Percentiles rank a stretch among this genome's conserved stretches.
Evolutionary conservation across 2,797 vertebrate genomes (phyloP).

Genomic region (Phaenicophaeus curvirostris): DNA sequence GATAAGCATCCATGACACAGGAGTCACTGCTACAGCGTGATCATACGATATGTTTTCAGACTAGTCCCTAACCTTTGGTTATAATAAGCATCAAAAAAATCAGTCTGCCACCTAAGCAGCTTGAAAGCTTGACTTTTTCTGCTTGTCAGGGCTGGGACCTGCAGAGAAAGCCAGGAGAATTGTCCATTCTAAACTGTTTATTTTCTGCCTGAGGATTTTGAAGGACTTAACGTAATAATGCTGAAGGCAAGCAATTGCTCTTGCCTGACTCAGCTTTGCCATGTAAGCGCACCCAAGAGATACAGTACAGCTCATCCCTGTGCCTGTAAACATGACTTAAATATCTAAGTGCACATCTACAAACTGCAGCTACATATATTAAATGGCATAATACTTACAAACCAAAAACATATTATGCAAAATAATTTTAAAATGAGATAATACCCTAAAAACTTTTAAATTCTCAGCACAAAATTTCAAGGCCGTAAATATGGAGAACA

Average conservation of each 20-base stretch:
- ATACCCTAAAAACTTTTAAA: background rate
- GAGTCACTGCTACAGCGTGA: background rate
- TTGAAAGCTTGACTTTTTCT: background rate
- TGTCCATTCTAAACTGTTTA: background rate
- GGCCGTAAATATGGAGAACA: accelerated
- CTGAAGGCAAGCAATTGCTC: background rate
- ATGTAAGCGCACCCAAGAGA: background rate
- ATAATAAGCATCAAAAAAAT: background rate
- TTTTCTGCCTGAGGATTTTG: background rate
- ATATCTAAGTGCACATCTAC: background rate
- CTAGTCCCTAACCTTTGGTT: background rate
- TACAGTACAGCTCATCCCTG: background rate
- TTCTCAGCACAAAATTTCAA: background rate
- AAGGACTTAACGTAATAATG: background rate
- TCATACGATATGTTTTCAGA: background rate
- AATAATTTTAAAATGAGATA: background rate
- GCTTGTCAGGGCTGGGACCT: background rate
- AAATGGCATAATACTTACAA: background rate
- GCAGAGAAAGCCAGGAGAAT: background rate
- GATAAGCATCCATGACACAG: background rate
- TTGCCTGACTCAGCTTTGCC: background rate
- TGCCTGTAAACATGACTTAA: background rate
- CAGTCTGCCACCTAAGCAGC: background rate
- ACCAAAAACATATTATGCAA: background rate
- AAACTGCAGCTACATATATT: background rate